phyloP scores from a whole-genome alignment of 2,888 invertebrate species.

The Boloria euphrosyne region DNA sequence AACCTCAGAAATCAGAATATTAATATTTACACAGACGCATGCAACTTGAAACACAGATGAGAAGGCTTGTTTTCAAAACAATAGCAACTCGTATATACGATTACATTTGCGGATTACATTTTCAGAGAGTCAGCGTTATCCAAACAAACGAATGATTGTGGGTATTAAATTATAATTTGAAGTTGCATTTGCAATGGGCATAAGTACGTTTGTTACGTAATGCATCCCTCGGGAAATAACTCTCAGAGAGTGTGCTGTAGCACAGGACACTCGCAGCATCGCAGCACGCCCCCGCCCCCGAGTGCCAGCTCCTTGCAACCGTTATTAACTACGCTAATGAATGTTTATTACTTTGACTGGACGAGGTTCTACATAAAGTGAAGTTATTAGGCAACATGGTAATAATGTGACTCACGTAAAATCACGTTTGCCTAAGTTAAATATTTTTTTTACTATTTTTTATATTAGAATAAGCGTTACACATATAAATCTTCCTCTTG shows the following conservation, averaged over 20 bases:
- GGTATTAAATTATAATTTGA: background rate
- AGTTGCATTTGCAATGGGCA: slow-evolving; percentile 1
- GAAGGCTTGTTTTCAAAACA: too few relatives aligned
- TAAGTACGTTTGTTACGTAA: slow-evolving; percentile 19
- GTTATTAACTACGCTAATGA: slow-evolving; percentile 12
- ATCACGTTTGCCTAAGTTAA: too few relatives aligned
- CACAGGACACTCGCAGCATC: background rate
- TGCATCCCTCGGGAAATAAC: slow-evolving; percentile 20
- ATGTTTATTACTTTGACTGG: slow-evolving; percentile 10
- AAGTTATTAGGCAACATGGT: background rate
- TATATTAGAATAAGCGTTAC: too few relatives aligned
- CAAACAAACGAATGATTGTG: too few relatives aligned
- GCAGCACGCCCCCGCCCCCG: background rate
- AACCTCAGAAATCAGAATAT: too few relatives aligned
- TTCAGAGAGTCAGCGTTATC: too few relatives aligned
- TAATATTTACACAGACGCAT: too few relatives aligned
- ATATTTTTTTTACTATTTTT: too few relatives aligned
- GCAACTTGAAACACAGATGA: too few relatives aligned
- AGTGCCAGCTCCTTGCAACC: background rate
- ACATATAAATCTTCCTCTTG: too few relatives aligned
- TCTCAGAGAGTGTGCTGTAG: slow-evolving; percentile 9
- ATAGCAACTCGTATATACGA: too few relatives aligned
- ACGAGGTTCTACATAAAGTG: background rate
- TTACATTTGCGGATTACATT: too few relatives aligned
- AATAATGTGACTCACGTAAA: background rate